A percentile compares a stretch with the other conserved stretches of the same genome.
Conservation (phyloP, 2,888 invertebrate species). For the Morpho helenor region DNA sequence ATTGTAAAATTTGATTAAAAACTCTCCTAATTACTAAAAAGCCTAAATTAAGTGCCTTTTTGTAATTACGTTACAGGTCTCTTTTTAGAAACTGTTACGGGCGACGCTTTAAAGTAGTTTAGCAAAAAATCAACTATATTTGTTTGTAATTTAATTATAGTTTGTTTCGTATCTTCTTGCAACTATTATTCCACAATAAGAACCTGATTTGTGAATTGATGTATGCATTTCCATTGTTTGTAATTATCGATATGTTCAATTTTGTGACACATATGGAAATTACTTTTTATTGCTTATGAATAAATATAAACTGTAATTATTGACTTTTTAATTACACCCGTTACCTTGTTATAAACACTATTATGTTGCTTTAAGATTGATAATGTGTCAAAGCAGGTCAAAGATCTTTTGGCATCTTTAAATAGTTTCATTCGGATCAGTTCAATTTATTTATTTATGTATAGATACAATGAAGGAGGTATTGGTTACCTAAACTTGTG, state of each 20-base stretch:
- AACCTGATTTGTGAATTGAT: slow-evolving; percentile 46
- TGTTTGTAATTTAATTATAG: slow-evolving; percentile 20
- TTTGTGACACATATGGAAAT: slow-evolving; percentile 66
- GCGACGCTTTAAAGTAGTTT: slow-evolving; percentile 38
- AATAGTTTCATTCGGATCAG: too few species aligned
- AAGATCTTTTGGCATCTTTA: too few species aligned
- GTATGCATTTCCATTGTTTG: slow-evolving; percentile 48
- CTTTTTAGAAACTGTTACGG: slow-evolving; percentile 15
- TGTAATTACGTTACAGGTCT: slow-evolving; percentile 37
- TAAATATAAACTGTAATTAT: slow-evolving; percentile 62
- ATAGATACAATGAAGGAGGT: too few species aligned
- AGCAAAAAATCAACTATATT: slow-evolving; percentile 31
- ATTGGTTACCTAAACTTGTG: too few species aligned
- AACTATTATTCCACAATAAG: slow-evolving; percentile 52
- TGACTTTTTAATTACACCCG: slow-evolving; percentile 29
- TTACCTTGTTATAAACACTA: background rate
- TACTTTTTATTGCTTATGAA: slow-evolving; percentile 78
- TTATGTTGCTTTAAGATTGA: too few species aligned
- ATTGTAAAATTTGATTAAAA: slow-evolving; percentile 1
- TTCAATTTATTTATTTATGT: too few species aligned
- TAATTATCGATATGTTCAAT: slow-evolving; percentile 55
- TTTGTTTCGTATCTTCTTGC: slow-evolving; percentile 27
- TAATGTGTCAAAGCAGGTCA: too few species aligned
- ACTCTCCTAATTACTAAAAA: slow-evolving; percentile 19
- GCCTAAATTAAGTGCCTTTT: slow-evolving; percentile 68